These are phyloP conservation scores for Pithecia hirsuta DNA, from an alignment of 2,797 vertebrate species.

Conservation along the genomic window DNA sequence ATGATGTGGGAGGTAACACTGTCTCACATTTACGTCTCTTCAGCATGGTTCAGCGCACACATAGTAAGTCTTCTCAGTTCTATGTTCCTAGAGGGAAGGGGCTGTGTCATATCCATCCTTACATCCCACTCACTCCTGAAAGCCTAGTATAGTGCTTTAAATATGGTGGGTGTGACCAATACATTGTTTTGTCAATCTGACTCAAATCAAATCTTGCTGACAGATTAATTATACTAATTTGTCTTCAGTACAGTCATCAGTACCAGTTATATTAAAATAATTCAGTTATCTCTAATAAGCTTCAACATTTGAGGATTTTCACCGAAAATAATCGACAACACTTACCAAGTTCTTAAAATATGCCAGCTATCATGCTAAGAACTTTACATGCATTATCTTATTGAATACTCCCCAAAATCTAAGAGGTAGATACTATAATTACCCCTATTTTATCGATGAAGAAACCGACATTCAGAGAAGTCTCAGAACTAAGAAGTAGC, in stretches of 20 bases:
- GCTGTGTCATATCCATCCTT: background rate
- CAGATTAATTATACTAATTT: constrained; percentile 17
- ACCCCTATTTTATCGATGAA: background rate
- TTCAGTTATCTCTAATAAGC: constrained; percentile 30
- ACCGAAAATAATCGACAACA: constrained; percentile 30
- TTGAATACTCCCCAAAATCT: background rate
- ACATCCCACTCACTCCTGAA: background rate
- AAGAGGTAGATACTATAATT: background rate
- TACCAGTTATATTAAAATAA: background rate
- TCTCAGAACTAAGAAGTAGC: background rate
- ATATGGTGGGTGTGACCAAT: background rate
- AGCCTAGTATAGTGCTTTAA: background rate
- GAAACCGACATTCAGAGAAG: constrained; percentile 11
- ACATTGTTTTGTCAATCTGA: background rate
- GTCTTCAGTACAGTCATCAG: background rate
- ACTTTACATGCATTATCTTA: background rate
- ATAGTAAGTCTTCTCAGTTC: background rate
- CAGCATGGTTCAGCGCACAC: background rate
- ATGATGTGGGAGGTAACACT: background rate
- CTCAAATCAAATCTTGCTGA: constrained; percentile 41
- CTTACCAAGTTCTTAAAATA: constrained; percentile 44
- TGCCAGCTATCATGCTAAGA: background rate
- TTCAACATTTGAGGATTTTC: constrained; percentile 22
- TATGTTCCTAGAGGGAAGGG: background rate
- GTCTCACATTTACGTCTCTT: background rate